Base-by-base conservation (phyloP, 2,888 invertebrate genomes). In the Therioaphis trifolii region DNA sequence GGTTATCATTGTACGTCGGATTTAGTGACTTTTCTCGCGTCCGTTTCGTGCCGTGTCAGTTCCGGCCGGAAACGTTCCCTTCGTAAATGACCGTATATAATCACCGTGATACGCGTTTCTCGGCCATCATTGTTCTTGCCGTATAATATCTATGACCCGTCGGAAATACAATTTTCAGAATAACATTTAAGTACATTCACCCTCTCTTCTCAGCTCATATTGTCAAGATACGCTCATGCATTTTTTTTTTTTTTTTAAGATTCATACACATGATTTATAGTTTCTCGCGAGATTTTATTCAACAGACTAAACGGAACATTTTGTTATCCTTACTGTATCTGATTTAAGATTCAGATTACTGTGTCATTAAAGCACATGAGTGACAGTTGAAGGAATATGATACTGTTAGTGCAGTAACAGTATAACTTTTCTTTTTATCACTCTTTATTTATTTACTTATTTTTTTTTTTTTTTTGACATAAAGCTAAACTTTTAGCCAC, bases 11-110 rank as follows among this genome's bases (percentile, higher is more conserved):
- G 40, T 27, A 24, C 52, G 29, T 43, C 79, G 79, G 55, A 58
- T 43, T n/a, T 4, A 49, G 61, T 29, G 49, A 72, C 61, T 61
- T 69, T 55, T 78, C 43, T 21, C 29, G 52, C 40, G 69, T 79
- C 69, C 40, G 58, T 46, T 27, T 4, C 29, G 46, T 29, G 24
- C 43, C 35, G 21, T 27, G 72, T 71, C 71, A 61, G 58, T 80
- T 80, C 61, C 61, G 61, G 27, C 68, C 71, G 80, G 80, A 80
- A 61, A 80, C 35, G 72, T 80, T 58, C 61, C 61, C n/a, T 72
- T 35, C 29, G 46, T n/a, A 61, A 63, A 80, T 29, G 46, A 71
- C 80, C 35, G n/a, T 71, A 68, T 12, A 9, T 58, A 52, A 80
- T 71, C 27, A 35, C 43, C n/a, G 7, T 61, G 29, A 61, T 72